These are phyloP conservation scores for Heliconius hewitsoni DNA, from an alignment of 1,140 invertebrate species.

Conservation along the genomic window DNA sequence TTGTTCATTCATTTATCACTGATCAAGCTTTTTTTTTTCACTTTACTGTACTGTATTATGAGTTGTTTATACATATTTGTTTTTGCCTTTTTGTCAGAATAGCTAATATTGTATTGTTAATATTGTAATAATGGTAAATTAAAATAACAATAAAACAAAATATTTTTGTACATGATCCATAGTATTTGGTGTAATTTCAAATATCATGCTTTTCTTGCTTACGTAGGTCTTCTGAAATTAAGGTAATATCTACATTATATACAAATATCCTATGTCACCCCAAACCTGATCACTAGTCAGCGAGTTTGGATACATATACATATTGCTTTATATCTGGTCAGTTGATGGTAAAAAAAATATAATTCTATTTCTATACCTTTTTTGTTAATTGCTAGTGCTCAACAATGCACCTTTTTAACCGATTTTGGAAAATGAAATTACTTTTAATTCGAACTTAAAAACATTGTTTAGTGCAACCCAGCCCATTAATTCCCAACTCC, in stretches of 20 bases:
- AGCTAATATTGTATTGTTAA: constrained; percentile 55
- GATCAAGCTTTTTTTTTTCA: not conserved
- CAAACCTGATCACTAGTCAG: no score
- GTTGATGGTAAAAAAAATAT: no score
- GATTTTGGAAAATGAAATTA: not conserved
- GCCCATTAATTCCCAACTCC: no score
- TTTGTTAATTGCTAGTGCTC: no score
- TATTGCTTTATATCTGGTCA: no score
- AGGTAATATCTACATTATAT: not conserved
- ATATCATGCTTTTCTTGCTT: not conserved
- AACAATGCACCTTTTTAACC: not conserved
- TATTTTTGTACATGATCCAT: constrained; percentile 71
- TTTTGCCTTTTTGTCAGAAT: constrained; percentile 18
- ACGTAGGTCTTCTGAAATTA: not conserved
- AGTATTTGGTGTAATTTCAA: constrained; percentile 54
- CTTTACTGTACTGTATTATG: not conserved
- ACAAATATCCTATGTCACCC: no score
- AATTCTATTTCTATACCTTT: no score
- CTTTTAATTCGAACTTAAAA: no score
- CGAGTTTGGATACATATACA: no score
- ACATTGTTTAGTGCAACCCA: no score
- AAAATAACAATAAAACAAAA: constrained; percentile 67
- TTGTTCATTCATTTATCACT: not conserved
- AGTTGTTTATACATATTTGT: not conserved
- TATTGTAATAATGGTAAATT: constrained; percentile 62